Conservation (phyloP, 2,113 vertebrate species). For the Ornithorhynchus anatinus region DNA sequence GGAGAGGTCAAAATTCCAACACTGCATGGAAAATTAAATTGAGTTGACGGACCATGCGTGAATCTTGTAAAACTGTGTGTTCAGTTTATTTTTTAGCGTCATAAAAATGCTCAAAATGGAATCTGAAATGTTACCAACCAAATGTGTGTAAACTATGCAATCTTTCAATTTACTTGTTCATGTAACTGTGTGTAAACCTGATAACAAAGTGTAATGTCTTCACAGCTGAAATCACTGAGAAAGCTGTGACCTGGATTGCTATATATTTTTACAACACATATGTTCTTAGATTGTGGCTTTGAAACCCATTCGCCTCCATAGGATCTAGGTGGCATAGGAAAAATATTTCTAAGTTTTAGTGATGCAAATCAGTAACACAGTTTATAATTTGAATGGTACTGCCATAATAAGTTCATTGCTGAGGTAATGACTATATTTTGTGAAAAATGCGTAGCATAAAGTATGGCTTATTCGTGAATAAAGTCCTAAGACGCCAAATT, state of each 20-base stretch:
- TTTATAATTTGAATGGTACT: constrained; percentile 15
- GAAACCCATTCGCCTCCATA: constrained; percentile 1
- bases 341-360: no score
- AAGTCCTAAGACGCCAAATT: neutral
- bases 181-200: neutral
- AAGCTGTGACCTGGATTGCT: no score
- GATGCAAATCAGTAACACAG: no score
- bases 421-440: constrained; percentile 1
- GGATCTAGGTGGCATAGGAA: neutral
- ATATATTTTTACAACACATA: no score
- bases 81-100: constrained; percentile 1
- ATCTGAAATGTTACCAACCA: neutral
- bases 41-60: constrained; percentile 5
- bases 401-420: neutral
- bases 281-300: neutral
- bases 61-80: neutral
- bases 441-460: neutral
- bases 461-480: neutral
- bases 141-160: constrained; percentile 34
- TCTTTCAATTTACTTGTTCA: constrained; percentile 24
- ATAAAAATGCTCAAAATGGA: constrained; percentile 11
- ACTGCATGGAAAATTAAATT: constrained; percentile 23
- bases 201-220: no score
- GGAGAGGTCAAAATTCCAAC: neutral
- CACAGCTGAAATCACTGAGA: no score